Evolutionary conservation across 2,888 invertebrate genomes (phyloP).

Genomic region (Aphodius sticticus): DNA sequence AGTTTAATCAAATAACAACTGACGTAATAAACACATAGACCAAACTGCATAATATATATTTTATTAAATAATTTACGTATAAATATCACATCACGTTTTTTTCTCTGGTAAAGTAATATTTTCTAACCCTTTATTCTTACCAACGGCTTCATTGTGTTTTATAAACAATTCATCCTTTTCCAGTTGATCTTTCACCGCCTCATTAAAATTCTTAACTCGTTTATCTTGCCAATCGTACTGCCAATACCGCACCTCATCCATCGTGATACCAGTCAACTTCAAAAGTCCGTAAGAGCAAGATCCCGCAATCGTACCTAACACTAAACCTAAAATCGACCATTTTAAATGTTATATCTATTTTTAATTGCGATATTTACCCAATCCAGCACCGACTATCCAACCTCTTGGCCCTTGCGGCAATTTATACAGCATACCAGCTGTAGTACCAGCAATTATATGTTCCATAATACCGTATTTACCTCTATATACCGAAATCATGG

Average conservation of each 20-base stretch:
- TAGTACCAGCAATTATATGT: slow-evolving; percentile 70
- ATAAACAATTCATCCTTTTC: slow-evolving; percentile 49
- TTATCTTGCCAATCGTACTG: slow-evolving; percentile 63
- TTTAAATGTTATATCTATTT: slow-evolving; percentile 5
- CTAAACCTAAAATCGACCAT: slow-evolving; percentile 61
- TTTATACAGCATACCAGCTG: slow-evolving; percentile 75
- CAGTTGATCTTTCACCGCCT: slow-evolving; percentile 50
- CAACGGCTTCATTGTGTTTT: slow-evolving; percentile 42
- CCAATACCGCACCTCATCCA: slow-evolving; percentile 71
- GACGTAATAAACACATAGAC: not conserved
- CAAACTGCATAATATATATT: not conserved
- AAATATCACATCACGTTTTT: not conserved
- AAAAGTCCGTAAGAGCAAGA: slow-evolving; percentile 64
- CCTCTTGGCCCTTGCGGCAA: slow-evolving; percentile 73
- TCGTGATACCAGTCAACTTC: slow-evolving; percentile 66
- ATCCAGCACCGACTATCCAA: slow-evolving; percentile 70
- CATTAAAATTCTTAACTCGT: slow-evolving; percentile 55
- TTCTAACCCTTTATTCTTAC: slow-evolving; percentile 30
- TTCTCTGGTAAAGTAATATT: slow-evolving; percentile 13
- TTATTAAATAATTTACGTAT: not conserved
- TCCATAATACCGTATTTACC: slow-evolving; percentile 73
- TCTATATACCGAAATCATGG: slow-evolving; percentile 71
- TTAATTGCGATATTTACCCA: slow-evolving; percentile 62
- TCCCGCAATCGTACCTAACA: slow-evolving; percentile 70
- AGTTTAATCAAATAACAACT: not conserved